Evolutionary conservation across 2,113 vertebrate genomes (phyloP).

Genomic region (Myrmophylax atrothorax): DNA sequence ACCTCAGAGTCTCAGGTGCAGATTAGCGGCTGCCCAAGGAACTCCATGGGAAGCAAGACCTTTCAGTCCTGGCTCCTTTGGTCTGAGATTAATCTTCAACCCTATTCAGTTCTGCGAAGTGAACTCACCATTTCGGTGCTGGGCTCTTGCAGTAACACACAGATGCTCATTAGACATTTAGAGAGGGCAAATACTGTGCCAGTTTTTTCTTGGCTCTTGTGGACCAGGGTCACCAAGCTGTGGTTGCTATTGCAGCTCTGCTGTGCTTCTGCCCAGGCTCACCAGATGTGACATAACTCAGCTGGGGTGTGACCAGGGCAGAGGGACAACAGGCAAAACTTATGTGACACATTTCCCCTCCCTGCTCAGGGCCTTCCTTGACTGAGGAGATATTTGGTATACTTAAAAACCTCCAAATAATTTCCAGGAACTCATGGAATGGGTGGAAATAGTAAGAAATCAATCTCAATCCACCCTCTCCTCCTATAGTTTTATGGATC

Average conservation of each 20-base stretch:
- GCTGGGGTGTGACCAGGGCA: not conserved
- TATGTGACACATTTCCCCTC: not conserved
- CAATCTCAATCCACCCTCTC: not conserved
- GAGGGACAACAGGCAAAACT: not conserved
- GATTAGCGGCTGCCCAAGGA: too few relatives aligned
- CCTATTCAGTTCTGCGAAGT: too few relatives aligned
- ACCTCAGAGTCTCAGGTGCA: too few relatives aligned
- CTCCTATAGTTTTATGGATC: not conserved
- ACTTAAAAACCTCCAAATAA: not conserved
- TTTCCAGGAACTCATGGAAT: not conserved
- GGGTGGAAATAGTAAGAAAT: not conserved
- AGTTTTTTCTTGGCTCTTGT: not conserved
- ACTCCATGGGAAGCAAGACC: too few relatives aligned
- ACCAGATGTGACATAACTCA: not conserved
- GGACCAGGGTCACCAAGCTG: not conserved
- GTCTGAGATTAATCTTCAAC: too few relatives aligned
- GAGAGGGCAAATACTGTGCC: accelerated
- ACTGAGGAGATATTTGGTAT: not conserved
- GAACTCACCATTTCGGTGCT: too few relatives aligned
- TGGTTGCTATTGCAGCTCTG: not conserved
- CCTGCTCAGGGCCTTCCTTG: not conserved
- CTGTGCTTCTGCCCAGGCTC: not conserved
- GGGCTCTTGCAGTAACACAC: not conserved
- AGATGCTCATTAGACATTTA: not conserved
- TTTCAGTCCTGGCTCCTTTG: too few relatives aligned